Conservation (phyloP, 1,140 invertebrate genomes). For the Bemisia tabaci region DNA sequence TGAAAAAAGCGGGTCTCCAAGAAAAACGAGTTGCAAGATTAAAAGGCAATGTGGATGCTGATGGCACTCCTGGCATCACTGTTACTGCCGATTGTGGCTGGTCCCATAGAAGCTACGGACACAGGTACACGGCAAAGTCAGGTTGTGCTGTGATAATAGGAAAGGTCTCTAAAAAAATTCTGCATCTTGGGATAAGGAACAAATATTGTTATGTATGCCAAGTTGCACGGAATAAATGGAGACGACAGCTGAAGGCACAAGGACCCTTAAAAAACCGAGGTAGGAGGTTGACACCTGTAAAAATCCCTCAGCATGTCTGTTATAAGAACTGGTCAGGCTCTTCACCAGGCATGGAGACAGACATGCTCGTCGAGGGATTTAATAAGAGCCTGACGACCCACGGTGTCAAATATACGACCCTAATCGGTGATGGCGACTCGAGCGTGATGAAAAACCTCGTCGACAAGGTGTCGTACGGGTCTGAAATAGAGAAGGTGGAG, state of each 20-base stretch:
- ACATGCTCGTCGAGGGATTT: constrained; percentile 22
- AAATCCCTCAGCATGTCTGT: not conserved
- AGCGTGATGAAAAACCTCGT: not conserved
- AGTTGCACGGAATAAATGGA: not conserved
- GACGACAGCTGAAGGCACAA: not conserved
- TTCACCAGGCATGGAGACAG: constrained; percentile 23
- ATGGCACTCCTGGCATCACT: not conserved
- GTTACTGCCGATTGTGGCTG: not conserved
- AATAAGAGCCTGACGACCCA: not conserved
- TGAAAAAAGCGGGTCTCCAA: not conserved
- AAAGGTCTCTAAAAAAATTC: not conserved
- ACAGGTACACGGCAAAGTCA: not conserved
- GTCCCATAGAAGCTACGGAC: not conserved
- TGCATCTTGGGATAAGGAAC: not conserved
- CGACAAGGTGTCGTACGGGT: constrained; percentile 4
- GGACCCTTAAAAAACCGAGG: no score
- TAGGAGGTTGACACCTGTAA: no score
- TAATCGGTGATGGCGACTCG: not conserved
- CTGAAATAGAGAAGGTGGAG: constrained; percentile 2
- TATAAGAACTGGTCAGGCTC: constrained; percentile 20
- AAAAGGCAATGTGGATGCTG: constrained; percentile 1
- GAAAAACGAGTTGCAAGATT: not conserved
- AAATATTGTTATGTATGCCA: not conserved
- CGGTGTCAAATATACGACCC: not conserved
- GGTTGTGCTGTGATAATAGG: not conserved